Evolutionary conservation across 2,797 vertebrate species (phyloP).

Genomic region (Argya squamiceps): DNA sequence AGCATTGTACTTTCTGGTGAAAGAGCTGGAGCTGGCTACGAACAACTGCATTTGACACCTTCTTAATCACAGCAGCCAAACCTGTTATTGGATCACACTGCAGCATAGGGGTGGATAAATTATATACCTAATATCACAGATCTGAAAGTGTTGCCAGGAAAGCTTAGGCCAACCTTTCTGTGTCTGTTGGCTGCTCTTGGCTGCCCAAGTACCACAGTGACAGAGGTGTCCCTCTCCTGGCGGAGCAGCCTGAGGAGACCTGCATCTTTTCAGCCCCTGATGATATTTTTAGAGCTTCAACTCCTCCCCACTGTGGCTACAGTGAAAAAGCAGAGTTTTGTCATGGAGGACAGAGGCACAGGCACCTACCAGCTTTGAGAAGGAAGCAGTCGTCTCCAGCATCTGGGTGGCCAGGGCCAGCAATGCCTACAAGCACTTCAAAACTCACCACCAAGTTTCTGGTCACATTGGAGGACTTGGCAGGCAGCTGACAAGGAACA

Average conservation of each 20-base stretch:
- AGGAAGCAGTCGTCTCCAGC: neutral
- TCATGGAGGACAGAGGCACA: neutral
- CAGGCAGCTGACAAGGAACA: neutral
- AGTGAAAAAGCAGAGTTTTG: neutral
- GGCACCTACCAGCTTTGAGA: neutral
- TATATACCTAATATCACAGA: accelerated
- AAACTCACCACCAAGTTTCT: neutral
- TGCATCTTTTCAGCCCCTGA: neutral
- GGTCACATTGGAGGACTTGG: accelerated
- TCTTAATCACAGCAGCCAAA: neutral
- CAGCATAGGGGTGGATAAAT: neutral
- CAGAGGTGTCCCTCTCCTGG: neutral
- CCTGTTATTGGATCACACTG: neutral
- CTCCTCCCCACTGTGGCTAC: neutral
- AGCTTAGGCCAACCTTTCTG: neutral
- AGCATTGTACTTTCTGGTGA: neutral
- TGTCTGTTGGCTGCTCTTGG: accelerated
- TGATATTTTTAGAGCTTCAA: neutral
- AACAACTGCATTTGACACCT: neutral
- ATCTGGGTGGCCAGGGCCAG: neutral
- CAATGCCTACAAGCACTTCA: neutral
- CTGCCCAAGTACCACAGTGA: neutral
- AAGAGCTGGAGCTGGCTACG: accelerated
- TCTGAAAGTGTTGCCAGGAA: neutral
- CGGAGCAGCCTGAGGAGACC: accelerated